Base-by-base conservation (phyloP, 2,113 vertebrate species). In the Lonchura striata region DNA sequence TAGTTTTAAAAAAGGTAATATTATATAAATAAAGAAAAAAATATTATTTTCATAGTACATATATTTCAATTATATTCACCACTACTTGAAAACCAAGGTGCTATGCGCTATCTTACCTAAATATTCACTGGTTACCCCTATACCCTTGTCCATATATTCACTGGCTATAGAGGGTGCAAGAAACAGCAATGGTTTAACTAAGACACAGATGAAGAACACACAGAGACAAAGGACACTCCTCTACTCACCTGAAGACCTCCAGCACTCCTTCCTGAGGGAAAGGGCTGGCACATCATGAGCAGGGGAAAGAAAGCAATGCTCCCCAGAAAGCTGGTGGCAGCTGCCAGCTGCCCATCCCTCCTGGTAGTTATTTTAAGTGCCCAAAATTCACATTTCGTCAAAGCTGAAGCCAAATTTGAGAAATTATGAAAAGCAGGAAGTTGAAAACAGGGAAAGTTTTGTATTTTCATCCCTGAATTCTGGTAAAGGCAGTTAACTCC, bases 221-320 rank as follows among this genome's bases (percentile, higher is more conserved):
- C 6, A 49, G 57, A 63, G 47, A 16, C 24, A 9, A 44, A 46
- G 44, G 30, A 59, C 20, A 15, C 39, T 35, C 16, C 37, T 50
- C 30, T 25, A 6, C 23, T 52, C 0, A 0, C 17, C 49, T 15
- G 18, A 39, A 31, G 31, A 87, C 23, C 4, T 28, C 31, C 9
- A 8, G 49, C 16, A 37, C 3, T 13, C 31, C 21, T 31, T 35
- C 49, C 61, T 21, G 22, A 61, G 31, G 24, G 31, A 23, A 69
- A 54, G 41, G 25, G 12, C n/a, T 37, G 47, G 20, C 37, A 64
- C 50, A 19, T 31, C 42, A 61, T 1, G 22, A 60, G 63, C 33
- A 35, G 28, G n/a, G 13, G 23, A 10, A 63, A 42, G 44, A 71
- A 57, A 44, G 20, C 50, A 49, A 31, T 2, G 31, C 21, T 75